These are phyloP conservation scores for Meiosimyza platycephala DNA, from an alignment of 2,888 invertebrate species.

Conservation along the genomic window DNA sequence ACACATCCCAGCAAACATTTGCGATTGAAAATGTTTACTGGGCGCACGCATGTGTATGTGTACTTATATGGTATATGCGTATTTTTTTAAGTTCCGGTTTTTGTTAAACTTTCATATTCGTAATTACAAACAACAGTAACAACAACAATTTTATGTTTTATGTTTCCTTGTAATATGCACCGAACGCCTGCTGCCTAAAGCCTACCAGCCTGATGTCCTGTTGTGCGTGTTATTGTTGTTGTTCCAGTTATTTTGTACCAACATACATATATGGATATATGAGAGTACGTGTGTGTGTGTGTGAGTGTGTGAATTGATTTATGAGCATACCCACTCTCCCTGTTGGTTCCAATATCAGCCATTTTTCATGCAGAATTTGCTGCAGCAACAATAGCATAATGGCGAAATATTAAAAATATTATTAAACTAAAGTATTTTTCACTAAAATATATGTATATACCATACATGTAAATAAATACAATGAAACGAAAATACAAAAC, in stretches of 20 bases:
- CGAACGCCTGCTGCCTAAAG: neutral
- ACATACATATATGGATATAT: neutral
- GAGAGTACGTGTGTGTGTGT: neutral
- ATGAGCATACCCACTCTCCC: slow-evolving; percentile 26
- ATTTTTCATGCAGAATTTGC: slow-evolving; percentile 35
- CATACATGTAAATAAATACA: neutral
- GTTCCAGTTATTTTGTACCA: neutral
- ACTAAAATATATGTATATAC: neutral
- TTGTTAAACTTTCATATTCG: slow-evolving; percentile 36
- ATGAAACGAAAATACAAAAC: too few relatives aligned
- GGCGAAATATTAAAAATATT: slow-evolving; percentile 20
- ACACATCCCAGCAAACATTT: too few relatives aligned
- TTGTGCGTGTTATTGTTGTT: neutral
- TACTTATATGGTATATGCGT: neutral
- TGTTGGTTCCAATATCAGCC: slow-evolving; percentile 4
- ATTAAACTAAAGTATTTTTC: neutral
- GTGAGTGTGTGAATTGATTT: neutral
- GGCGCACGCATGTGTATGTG: neutral
- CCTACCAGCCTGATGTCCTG: slow-evolving; percentile 2
- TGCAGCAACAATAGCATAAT: neutral
- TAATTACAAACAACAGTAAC: slow-evolving; percentile 33
- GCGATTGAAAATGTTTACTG: too few relatives aligned
- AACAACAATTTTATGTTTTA: slow-evolving; percentile 15
- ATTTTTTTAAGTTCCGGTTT: slow-evolving; percentile 24
- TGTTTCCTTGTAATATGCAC: neutral